Evolutionary conservation across 2,113 vertebrate genomes (phyloP).

Genomic region (Ovibos moschatus): DNA sequence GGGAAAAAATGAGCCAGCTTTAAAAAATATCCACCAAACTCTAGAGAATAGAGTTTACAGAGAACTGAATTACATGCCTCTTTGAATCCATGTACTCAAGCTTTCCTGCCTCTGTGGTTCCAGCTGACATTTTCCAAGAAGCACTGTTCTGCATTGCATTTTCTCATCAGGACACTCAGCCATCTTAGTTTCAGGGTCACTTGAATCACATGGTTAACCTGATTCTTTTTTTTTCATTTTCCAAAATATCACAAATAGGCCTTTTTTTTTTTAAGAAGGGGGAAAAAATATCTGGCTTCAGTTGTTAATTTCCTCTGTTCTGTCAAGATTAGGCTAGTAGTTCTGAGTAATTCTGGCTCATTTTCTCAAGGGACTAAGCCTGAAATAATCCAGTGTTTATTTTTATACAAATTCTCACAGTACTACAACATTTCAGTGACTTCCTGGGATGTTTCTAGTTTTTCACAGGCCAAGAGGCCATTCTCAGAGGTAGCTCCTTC

Average conservation of each 20-base stretch:
- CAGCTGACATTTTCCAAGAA: slow-evolving; percentile 68
- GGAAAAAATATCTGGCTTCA: slow-evolving; percentile 73
- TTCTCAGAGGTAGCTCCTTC: slow-evolving; percentile 91
- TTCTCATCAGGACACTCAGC: slow-evolving; percentile 45
- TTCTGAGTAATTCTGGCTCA: slow-evolving; percentile 81
- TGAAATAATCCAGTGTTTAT: slow-evolving; percentile 92
- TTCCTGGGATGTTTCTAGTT: slow-evolving; percentile 90
- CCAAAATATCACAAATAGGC: slow-evolving; percentile 65
- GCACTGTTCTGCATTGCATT: not conserved
- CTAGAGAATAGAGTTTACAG: slow-evolving; percentile 59
- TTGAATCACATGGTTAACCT: slow-evolving; percentile 72
- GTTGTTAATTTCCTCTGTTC: slow-evolving; percentile 84
- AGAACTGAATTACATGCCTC: slow-evolving; percentile 29
- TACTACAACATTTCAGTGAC: slow-evolving; percentile 85
- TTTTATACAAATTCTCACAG: slow-evolving; percentile 91
- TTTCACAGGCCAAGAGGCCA: slow-evolving; percentile 85
- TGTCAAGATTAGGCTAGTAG: slow-evolving; percentile 82
- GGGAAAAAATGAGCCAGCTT: slow-evolving; percentile 40
- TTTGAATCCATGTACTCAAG: slow-evolving; percentile 48
- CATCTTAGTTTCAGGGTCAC: slow-evolving; percentile 54
- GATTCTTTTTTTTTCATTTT: slow-evolving; percentile 65
- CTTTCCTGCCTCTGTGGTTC: slow-evolving; percentile 62
- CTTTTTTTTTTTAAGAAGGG: slow-evolving; percentile 29
- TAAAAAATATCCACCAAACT: slow-evolving; percentile 17
- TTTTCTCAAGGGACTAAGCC: slow-evolving; percentile 82